A percentile compares a stretch with the other conserved stretches of the same genome.
phyloP scores from a whole-genome alignment of 2,888 invertebrate genomes.

The Chymomyza fuscimana region DNA sequence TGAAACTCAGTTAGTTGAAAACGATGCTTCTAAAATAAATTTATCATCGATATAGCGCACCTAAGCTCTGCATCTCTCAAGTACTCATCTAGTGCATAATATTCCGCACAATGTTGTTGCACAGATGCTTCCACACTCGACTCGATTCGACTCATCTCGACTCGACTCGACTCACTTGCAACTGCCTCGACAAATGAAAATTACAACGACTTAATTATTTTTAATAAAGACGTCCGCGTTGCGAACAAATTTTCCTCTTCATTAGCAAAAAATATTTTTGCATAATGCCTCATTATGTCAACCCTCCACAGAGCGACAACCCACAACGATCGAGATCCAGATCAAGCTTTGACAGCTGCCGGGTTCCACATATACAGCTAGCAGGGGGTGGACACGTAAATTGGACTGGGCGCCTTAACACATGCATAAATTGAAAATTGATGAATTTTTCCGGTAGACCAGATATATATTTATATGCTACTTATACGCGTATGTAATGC shows the following conservation, averaged over 20 bases:
- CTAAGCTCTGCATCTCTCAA: too few relatives aligned
- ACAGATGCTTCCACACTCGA: not conserved
- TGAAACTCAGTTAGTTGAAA: too few relatives aligned
- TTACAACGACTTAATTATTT: conserved; percentile 72
- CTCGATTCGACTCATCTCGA: too few relatives aligned
- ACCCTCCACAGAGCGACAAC: conserved; percentile 10
- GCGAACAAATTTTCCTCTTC: conserved; percentile 60
- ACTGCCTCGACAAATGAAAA: conserved; percentile 61
- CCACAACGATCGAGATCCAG: conserved; percentile 10
- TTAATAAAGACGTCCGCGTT: conserved; percentile 73
- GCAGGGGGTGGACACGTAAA: conserved; percentile 6
- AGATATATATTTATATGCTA: not conserved
- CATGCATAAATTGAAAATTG: conserved; percentile 76
- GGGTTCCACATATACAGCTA: not conserved
- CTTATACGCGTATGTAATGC: conserved; percentile 16
- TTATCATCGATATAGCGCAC: too few relatives aligned
- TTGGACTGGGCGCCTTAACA: conserved; percentile 62
- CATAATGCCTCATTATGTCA: conserved; percentile 73
- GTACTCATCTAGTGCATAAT: too few relatives aligned
- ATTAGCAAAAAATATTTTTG: conserved; percentile 68
- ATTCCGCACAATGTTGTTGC: not conserved
- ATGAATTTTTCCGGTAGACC: conserved; percentile 76
- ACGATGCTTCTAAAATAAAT: too few relatives aligned
- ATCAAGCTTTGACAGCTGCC: conserved; percentile 3
- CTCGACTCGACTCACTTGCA: not conserved